Evolutionary conservation across 2,797 vertebrate genomes (phyloP).

Genomic region (Dallia pectoralis): DNA sequence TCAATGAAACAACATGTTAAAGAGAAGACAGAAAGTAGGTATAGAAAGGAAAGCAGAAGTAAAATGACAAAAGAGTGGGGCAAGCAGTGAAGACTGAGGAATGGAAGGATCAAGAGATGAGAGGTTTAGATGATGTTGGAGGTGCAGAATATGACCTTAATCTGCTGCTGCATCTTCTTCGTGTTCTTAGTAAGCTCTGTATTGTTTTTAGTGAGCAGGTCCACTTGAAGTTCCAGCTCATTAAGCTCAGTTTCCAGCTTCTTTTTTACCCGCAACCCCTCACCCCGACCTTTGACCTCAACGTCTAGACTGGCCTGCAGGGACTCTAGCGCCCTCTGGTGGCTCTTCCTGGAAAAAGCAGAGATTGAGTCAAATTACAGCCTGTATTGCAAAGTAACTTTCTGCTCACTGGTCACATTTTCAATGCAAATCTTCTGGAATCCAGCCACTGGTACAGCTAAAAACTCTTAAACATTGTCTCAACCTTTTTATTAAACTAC

Average conservation of each 20-base stretch:
- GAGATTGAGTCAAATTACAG: background rate
- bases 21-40: background rate
- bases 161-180: conserved; percentile 80
- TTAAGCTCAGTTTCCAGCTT: conserved; percentile 77
- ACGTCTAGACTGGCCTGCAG: conserved; percentile 79
- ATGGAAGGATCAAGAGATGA: background rate
- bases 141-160: conserved; percentile 65
- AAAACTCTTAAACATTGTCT: too few relatives aligned
- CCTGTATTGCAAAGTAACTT: too few relatives aligned
- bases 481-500: too few relatives aligned
- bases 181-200: conserved; percentile 71
- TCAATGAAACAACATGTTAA: background rate
- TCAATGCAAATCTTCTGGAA: too few relatives aligned
- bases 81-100: background rate
- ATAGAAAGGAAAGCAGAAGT: background rate
- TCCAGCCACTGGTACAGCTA: too few relatives aligned
- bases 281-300: conserved; percentile 74
- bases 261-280: conserved; percentile 77
- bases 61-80: background rate
- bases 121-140: background rate
- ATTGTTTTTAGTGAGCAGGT: conserved; percentile 75
- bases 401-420: too few relatives aligned
- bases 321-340: conserved; percentile 78
- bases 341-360: conserved; percentile 68
- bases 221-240: conserved; percentile 79